Evolutionary conservation across 2,797 vertebrate species (phyloP).

Genomic region (Propithecus deckenii): DNA sequence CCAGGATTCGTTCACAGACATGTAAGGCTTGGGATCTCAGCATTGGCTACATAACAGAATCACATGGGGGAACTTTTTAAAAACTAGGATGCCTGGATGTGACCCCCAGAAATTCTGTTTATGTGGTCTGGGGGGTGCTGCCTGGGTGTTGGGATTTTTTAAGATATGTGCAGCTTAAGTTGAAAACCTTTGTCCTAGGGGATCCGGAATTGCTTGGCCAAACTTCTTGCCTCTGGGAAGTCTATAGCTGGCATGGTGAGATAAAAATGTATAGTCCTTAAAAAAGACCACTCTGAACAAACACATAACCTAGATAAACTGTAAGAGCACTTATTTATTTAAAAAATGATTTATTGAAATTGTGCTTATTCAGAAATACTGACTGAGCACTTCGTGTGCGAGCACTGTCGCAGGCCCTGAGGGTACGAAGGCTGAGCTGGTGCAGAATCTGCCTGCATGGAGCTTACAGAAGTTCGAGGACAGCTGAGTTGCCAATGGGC

Average conservation of each 20-base stretch:
- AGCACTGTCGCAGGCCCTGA: not conserved
- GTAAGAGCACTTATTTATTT: not conserved
- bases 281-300: not conserved
- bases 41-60: not conserved
- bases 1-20: not conserved
- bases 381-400: not conserved
- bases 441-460: not conserved
- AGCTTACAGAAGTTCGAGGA: not conserved
- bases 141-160: not conserved
- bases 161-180: not conserved
- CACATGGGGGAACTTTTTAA: not conserved
- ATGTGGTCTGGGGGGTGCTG: not conserved
- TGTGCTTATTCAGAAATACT: not conserved
- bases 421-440: not conserved
- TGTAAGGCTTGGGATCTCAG: not conserved
- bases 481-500: not conserved
- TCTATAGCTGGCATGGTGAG: not conserved
- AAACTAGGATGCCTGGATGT: not conserved
- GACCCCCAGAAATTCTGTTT: not conserved
- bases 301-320: not conserved
- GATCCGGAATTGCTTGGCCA: not conserved
- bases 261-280: not conserved
- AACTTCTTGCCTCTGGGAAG: conserved; percentile 14
- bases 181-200: not conserved
- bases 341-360: not conserved